Evolutionary conservation across 2,113 vertebrate genomes (phyloP).

Genomic region (Gallinago media): DNA sequence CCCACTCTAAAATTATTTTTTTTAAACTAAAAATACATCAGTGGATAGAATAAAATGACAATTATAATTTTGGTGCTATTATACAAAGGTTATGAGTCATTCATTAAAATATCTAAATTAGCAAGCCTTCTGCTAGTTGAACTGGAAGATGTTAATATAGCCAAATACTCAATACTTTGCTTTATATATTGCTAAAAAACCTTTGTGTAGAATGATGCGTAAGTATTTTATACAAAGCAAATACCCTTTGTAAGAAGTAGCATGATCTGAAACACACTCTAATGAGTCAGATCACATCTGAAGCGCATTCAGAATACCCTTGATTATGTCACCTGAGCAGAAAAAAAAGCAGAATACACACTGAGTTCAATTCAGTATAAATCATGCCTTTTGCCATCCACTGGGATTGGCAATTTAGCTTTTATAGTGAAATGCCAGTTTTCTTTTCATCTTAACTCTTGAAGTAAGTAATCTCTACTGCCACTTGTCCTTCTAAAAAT

Average conservation of each 20-base stretch:
- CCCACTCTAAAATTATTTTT: background rate
- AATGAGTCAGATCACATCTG: background rate
- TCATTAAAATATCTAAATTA: slow-evolving; percentile 50
- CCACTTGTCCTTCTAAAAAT: background rate
- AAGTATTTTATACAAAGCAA: slow-evolving; percentile 4
- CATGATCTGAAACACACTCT: background rate
- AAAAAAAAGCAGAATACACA: background rate
- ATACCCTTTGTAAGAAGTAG: background rate
- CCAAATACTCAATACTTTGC: background rate
- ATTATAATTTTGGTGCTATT: background rate
- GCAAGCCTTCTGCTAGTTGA: slow-evolving; percentile 15
- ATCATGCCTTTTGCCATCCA: background rate
- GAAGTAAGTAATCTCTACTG: background rate
- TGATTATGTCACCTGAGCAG: background rate
- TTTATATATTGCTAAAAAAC: background rate
- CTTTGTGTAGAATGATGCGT: background rate
- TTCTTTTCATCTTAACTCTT: background rate
- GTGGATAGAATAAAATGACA: background rate
- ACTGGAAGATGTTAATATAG: slow-evolving; percentile 24
- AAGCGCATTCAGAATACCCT: background rate
- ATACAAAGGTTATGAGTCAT: slow-evolving; percentile 33
- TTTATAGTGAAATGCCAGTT: background rate
- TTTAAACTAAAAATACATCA: background rate
- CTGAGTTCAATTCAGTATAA: background rate
- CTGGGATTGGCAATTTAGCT: background rate